Conservation (phyloP, 1,140 invertebrate species). For the Aphelenchoides besseyi region DNA sequence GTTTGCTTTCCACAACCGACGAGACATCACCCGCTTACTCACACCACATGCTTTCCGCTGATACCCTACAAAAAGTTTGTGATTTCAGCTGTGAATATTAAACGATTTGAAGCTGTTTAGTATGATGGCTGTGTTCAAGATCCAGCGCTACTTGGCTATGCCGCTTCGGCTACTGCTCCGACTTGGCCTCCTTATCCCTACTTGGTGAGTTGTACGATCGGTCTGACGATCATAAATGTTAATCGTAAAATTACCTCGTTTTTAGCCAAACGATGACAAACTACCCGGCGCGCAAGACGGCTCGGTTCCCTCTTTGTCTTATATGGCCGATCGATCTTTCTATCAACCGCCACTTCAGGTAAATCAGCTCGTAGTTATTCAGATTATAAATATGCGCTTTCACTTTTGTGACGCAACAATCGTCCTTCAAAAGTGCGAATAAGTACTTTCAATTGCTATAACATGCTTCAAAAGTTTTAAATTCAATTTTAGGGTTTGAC, state of each 20-base stretch:
- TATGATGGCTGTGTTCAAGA: constrained; percentile 4
- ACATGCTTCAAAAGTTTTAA: not conserved
- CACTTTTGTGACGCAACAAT: not conserved
- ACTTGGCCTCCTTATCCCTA: constrained; percentile 9
- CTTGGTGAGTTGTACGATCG: constrained; percentile 1
- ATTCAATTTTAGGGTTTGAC: not conserved
- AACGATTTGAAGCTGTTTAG: not conserved
- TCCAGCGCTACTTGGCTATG: not conserved
- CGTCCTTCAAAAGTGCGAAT: not conserved
- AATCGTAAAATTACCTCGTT: too few relatives aligned
- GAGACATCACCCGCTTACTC: constrained; percentile 12
- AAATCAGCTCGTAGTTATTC: not conserved
- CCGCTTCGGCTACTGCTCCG: not conserved
- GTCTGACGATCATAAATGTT: too few relatives aligned
- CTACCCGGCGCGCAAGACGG: not conserved
- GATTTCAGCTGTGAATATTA: not conserved
- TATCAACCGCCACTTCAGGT: not conserved
- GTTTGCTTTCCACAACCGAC: not conserved
- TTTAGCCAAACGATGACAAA: not conserved
- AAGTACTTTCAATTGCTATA: too few relatives aligned
- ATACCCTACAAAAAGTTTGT: not conserved
- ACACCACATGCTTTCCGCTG: not conserved
- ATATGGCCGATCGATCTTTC: not conserved
- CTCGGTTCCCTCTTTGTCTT: not conserved
- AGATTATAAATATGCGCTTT: not conserved